A percentile compares a stretch with the other conserved stretches of the same genome.
Conservation (phyloP, 1,140 invertebrate genomes). For the Hermetia illucens region DNA sequence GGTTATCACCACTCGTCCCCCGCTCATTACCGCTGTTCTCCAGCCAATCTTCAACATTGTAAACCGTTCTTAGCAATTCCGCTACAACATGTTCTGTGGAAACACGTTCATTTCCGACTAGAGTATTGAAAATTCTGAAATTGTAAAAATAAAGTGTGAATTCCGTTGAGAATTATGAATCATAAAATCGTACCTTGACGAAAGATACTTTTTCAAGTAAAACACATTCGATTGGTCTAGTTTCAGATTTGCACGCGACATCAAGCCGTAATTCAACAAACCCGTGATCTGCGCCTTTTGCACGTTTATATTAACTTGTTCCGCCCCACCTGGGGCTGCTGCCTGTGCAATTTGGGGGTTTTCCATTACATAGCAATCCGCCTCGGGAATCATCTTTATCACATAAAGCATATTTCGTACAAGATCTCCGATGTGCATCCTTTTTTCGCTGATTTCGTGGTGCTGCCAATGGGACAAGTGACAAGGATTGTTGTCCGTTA, state of each 20-base stretch:
- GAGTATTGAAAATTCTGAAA: slow-evolving; percentile 16
- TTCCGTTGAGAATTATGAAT: background rate
- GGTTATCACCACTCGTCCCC: background rate
- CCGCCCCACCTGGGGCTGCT: slow-evolving; percentile 20
- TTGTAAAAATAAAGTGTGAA: background rate
- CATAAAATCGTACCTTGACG: background rate
- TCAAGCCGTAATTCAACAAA: slow-evolving; percentile 20
- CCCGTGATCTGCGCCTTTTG: slow-evolving; percentile 23
- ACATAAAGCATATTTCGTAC: slow-evolving; percentile 18
- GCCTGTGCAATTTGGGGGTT: slow-evolving; percentile 22
- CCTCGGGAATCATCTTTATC: slow-evolving; percentile 17
- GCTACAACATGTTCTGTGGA: slow-evolving; percentile 19
- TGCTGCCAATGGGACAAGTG: slow-evolving; percentile 20
- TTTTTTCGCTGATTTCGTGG: slow-evolving; percentile 25
- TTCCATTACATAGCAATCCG: slow-evolving; percentile 26
- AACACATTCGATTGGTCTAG: slow-evolving; percentile 9
- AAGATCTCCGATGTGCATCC: slow-evolving; percentile 20
- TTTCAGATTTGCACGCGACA: background rate
- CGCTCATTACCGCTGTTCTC: background rate
- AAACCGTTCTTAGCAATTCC: slow-evolving; percentile 16
- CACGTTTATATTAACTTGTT: slow-evolving; percentile 26
- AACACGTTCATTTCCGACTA: slow-evolving; percentile 23
- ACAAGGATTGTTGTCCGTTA: slow-evolving; percentile 9
- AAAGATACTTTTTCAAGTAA: slow-evolving; percentile 18
- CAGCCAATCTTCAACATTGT: slow-evolving; percentile 9